A percentile compares a stretch with the other conserved stretches of the same genome.
These are phyloP conservation scores for Aldrovandia affinis DNA, from an alignment of 2,797 vertebrate genomes.

Conservation along the genomic window DNA sequence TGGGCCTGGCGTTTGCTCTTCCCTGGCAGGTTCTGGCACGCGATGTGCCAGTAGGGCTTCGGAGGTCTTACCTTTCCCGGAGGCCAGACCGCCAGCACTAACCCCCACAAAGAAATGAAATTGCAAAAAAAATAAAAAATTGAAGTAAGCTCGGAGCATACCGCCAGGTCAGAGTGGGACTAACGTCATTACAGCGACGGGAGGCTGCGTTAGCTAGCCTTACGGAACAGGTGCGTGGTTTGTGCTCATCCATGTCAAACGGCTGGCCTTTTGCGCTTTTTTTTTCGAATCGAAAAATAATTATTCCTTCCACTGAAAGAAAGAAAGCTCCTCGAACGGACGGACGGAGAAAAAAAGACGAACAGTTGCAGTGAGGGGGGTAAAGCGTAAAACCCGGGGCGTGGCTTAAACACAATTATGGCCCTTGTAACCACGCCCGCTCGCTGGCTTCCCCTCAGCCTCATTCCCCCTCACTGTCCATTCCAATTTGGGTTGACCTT, in stretches of 20 bases:
- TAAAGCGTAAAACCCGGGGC: neutral
- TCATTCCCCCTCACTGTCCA: neutral
- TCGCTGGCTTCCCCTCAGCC: neutral
- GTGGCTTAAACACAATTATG: neutral
- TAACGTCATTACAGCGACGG: neutral
- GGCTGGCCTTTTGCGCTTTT: neutral
- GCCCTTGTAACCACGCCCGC: neutral
- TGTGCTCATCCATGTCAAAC: neutral
- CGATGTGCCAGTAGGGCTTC: constrained; percentile 51
- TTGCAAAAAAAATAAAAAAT: too few species aligned
- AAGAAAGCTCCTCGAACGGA: neutral
- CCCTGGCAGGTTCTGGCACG: constrained; percentile 73
- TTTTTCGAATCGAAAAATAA: neutral
- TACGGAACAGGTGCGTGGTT: neutral
- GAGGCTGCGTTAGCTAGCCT: neutral
- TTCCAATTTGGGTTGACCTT: constrained; percentile 58
- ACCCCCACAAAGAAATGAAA: too few species aligned
- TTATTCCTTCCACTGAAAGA: too few species aligned
- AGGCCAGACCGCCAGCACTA: too few species aligned
- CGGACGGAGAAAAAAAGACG: too few species aligned
- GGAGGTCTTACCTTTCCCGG: too few species aligned
- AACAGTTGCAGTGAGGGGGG: neutral
- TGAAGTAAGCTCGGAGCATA: too few species aligned
- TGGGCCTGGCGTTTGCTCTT: constrained; percentile 58
- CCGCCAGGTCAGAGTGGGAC: neutral